Conservation (phyloP, 2,888 invertebrate genomes). For the Dryocosmus kuriphilus region DNA sequence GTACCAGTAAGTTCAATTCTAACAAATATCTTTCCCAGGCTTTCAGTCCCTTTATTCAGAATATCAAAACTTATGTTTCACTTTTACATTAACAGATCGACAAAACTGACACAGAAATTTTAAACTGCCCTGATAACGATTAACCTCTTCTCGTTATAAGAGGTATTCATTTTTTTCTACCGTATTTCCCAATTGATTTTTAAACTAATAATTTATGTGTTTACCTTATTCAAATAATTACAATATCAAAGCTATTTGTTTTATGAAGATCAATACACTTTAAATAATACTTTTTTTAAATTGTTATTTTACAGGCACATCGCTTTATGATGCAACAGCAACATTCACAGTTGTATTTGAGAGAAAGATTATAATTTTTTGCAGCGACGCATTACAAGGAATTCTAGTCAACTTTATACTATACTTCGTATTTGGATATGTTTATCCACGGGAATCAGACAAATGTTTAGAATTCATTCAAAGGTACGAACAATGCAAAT, state of each 20-base stretch:
- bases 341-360: conserved; percentile 17
- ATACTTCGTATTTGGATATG: conserved; percentile 46
- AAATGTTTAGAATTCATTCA: conserved; percentile 46
- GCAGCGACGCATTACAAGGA: conserved; percentile 35
- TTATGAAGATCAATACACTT: background rate
- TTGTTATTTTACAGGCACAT: conserved; percentile 24
- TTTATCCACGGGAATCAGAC: conserved; percentile 18
- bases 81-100: no score
- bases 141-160: conserved; percentile 42
- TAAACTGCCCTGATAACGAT: background rate
- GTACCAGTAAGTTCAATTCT: no score
- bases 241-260: background rate
- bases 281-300: background rate
- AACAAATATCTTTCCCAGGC: no score
- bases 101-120: no score
- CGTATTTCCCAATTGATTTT: background rate
- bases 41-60: no score
- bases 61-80: no score
- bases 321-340: conserved; percentile 34
- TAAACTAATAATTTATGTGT: background rate
- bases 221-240: no score
- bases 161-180: conserved; percentile 30
- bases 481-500: no score
- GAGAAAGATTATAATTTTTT: conserved; percentile 18
- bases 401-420: conserved; percentile 37